A percentile compares a stretch with the other conserved stretches of the same genome.
These are phyloP conservation scores for Acanthurus tractus DNA, from an alignment of 2,797 vertebrate species.

Conservation along the genomic window DNA sequence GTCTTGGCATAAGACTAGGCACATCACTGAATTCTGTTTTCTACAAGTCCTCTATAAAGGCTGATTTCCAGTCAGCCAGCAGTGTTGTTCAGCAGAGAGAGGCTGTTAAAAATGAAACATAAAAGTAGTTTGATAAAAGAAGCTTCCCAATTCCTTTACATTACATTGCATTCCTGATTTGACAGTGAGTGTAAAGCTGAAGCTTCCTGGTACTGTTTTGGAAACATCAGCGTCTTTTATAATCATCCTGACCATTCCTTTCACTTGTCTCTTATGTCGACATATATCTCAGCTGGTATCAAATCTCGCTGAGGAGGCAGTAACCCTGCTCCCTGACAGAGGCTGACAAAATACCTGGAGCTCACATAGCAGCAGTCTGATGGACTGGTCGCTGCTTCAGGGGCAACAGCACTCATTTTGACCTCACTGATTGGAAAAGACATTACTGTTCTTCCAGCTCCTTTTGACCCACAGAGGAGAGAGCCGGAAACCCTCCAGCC, in stretches of 20 bases:
- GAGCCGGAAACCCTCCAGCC: conserved; percentile 29
- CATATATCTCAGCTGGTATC: conserved; percentile 22
- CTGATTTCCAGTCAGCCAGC: conserved; percentile 20
- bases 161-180: too few relatives aligned
- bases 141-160: background rate
- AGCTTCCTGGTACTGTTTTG: conserved; percentile 13
- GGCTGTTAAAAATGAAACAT: background rate
- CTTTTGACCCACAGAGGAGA: conserved; percentile 34
- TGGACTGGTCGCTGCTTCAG: conserved; percentile 35
- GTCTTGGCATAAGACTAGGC: background rate
- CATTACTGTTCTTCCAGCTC: conserved; percentile 49
- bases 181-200: background rate
- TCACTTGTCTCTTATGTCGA: conserved; percentile 33
- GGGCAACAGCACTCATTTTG: conserved; percentile 58
- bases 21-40: background rate
- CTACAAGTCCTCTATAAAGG: background rate
- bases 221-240: conserved; percentile 12
- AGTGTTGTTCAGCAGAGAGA: conserved; percentile 64
- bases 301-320: conserved; percentile 45
- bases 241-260: conserved; percentile 13
- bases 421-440: conserved; percentile 47
- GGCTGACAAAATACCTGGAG: conserved; percentile 38
- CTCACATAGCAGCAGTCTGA: conserved; percentile 15
- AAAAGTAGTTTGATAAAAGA: background rate
- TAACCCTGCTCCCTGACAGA: conserved; percentile 39